Conservation (phyloP, 2,797 vertebrate species). For the Lerista edwardsae region DNA sequence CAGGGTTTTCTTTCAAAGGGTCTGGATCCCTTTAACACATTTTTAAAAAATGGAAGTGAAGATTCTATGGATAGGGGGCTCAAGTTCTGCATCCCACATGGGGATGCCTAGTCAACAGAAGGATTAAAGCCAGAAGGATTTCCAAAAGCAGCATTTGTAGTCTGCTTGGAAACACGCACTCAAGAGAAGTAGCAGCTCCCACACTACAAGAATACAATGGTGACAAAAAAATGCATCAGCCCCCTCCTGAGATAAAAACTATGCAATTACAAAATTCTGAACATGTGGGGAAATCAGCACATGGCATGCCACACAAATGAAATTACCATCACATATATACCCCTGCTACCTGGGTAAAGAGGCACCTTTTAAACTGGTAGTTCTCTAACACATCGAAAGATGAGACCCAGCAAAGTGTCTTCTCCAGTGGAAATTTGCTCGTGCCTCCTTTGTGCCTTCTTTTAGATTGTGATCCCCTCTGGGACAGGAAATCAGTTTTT, state of each 20-base stretch:
- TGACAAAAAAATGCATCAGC: not conserved
- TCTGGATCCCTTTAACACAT: no score
- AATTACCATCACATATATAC: not conserved
- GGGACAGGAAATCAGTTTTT: no score
- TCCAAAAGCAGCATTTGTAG: not conserved
- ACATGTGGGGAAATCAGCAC: not conserved
- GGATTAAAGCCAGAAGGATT: not conserved
- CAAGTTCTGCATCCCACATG: not conserved
- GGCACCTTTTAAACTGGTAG: no score
- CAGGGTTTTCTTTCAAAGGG: no score
- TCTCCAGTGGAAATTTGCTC: no score
- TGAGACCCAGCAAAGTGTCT: no score
- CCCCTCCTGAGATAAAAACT: not conserved
- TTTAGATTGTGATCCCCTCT: no score
- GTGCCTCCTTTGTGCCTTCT: no score
- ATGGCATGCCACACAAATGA: not conserved
- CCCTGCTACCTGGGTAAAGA: no score
- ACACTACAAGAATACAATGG: not conserved
- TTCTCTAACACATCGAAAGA: no score
- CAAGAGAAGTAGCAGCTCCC: not conserved
- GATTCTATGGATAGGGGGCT: not conserved
- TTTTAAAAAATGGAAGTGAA: not conserved
- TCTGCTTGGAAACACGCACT: not conserved
- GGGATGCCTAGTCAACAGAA: not conserved
- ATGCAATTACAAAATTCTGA: not conserved